Base-by-base conservation (phyloP, 2,888 invertebrate species). In the Desoria tigrina region DNA sequence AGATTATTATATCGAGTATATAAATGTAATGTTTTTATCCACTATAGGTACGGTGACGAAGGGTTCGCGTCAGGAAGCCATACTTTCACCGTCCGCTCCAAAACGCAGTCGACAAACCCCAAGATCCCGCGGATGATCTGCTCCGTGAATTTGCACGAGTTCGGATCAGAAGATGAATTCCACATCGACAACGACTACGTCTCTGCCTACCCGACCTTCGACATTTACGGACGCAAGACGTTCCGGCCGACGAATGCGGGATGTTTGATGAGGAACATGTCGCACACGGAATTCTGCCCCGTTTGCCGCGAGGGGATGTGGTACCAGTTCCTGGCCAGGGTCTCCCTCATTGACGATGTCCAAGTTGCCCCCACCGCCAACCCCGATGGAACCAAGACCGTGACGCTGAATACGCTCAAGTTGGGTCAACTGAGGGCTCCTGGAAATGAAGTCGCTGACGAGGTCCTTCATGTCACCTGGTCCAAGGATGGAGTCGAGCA, bases 271-370 rank as follows among this genome's bases (percentile, higher is more conserved):
- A 63, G 75, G 11, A 73, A 74, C 39, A 75, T 75, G 71, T 65
- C 72, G 1, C 64, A 68, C 28, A 49, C 59, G 4, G 23, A 60
- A 18, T 69, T 75, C n/a, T 75, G 75, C 50, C 56, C 66, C 4
- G 67, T 74, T 9, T 75, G 75, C 59, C 61, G 67, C 32, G 75
- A 75, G 58, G 71, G 73, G 4, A 75, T 75, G 61, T 75, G 75
- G 75, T 55, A 65, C 23, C 59, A 75, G 57, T 73, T 75, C 49
- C 45, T 75, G 1, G 42, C 68, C 16, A 45, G 68, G 23, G 65
- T 75, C 57, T 70, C 72, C 14, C 58, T 75, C n/a, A 75, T 75
- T 39, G 75, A 75, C 39, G 39, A 60, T 11, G 65, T 75, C 6
- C 14, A 16, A 1, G 65, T 72, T 45, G 55, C 59, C 7, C 56